Evolutionary conservation across 2,888 invertebrate species (phyloP).

Genomic region (Nephrotoma flavescens): DNA sequence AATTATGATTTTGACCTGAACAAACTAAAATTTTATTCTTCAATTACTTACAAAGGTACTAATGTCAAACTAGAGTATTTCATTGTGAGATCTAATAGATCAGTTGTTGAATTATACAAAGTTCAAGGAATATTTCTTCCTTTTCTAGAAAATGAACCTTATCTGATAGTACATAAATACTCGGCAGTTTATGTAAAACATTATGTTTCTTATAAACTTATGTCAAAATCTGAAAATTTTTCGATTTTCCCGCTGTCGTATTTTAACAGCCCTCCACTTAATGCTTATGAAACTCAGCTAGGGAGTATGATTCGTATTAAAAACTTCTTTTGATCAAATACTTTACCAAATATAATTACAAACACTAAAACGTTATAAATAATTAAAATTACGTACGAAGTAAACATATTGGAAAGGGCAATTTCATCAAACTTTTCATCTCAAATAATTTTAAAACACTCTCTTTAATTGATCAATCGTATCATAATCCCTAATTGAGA

Average conservation of each 20-base stretch:
- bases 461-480: too few relatives aligned
- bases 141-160: background rate
- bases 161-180: background rate
- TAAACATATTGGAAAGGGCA: too few relatives aligned
- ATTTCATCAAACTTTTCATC: too few relatives aligned
- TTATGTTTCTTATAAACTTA: background rate
- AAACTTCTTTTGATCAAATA: too few relatives aligned
- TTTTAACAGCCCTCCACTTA: background rate
- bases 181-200: background rate
- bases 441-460: too few relatives aligned
- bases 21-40: background rate
- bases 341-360: too few relatives aligned
- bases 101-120: background rate
- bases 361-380: too few relatives aligned
- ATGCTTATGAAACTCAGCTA: background rate
- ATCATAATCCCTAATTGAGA: too few relatives aligned
- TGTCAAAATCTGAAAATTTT: background rate
- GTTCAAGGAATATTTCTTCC: background rate
- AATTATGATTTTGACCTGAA: background rate
- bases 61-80: background rate
- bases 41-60: background rate
- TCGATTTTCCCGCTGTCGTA: background rate
- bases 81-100: background rate
- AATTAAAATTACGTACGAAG: too few relatives aligned
- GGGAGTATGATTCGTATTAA: background rate